A percentile compares a stretch with the other conserved stretches of the same genome.
Evolutionary conservation across 2,797 vertebrate species (phyloP).

Genomic region (Sylvia borin): DNA sequence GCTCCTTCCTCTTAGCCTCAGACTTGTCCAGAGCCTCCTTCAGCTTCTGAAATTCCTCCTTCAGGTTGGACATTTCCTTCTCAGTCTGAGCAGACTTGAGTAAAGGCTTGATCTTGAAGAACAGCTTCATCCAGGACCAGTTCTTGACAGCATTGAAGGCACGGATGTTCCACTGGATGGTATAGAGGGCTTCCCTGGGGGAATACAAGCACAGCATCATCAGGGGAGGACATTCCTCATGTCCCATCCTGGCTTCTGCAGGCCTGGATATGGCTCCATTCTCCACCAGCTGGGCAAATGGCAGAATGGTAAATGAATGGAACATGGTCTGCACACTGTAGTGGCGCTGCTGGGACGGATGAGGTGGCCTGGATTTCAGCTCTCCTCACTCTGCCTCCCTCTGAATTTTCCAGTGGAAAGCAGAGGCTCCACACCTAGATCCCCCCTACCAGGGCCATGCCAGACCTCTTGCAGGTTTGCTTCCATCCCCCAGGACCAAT

Average conservation of each 20-base stretch:
- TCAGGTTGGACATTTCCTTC: conserved; percentile 80
- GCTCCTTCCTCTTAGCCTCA: conserved; percentile 88
- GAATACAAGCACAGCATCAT: not conserved
- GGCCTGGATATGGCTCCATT: not conserved
- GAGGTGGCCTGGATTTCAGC: not conserved
- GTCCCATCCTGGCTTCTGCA: not conserved
- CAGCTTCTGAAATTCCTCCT: conserved; percentile 80
- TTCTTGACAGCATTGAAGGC: conserved; percentile 92
- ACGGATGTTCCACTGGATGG: conserved; percentile 94
- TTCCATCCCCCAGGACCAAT: not conserved
- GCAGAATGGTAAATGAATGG: not conserved
- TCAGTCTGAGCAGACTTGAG: conserved; percentile 90
- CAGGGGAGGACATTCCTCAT: not conserved
- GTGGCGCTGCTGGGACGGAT: not conserved
- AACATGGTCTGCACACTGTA: not conserved
- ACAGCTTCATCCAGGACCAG: conserved; percentile 96
- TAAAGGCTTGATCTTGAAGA: conserved; percentile 95
- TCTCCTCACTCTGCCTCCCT: not conserved
- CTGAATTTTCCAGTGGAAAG: not conserved
- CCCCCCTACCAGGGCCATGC: not conserved
- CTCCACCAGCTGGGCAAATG: not conserved
- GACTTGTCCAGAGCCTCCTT: conserved; percentile 84
- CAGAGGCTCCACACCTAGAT: not conserved
- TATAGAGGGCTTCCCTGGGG: conserved; percentile 88
- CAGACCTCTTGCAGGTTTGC: not conserved